Base-by-base conservation (phyloP, 2,113 vertebrate species). In the Rhombomys opimus region DNA sequence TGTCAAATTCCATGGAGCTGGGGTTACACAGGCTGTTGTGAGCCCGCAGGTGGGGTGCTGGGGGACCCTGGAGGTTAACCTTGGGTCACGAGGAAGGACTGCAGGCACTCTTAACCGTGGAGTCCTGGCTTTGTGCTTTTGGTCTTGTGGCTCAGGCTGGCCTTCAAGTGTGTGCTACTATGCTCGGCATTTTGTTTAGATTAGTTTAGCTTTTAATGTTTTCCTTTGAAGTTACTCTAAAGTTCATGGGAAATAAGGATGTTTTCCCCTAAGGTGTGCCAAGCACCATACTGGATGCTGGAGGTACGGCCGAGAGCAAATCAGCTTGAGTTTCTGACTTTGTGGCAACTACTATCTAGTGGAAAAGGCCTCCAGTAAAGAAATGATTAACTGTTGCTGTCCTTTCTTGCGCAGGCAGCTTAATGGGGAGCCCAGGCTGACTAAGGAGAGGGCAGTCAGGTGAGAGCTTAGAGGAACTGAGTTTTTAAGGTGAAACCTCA, bases 331-430 rank as follows among this genome's bases (percentile, higher is more conserved):
- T 22, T 14, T 67, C 86, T 82, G 52, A 59, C 46, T 41, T 85
- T 25, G 9, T 7, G 23, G 7, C 2, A 30, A 32, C 80, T 91
- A n/a, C 12, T 35, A 61, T 80, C 86, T 80, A 52, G 46, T 88
- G 61, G 80, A 30, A 52, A 80, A 85, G 81, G 68, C 84, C 61
- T 52, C 70, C 75, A 57, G 32, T 95, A 88, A 97, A 87, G 15
- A 82, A 14, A 30, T 65, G 89, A 88, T 72, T 65, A 95, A 75
- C 81, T 81, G 67, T 20, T 80, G 7, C n/a, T 63, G 81, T n/a
- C 46, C 0, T 70, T 30, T 84, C 50, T 92, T 76, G 41, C 70
- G 65, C 50, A 54, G 82, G 90, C 38, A 88, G 80, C 81, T 41
- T 12, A 32, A 68, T 84, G 72, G 63, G 41, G 50, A 92, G 12